Conservation (phyloP, 2,888 invertebrate species). For the Himalopsyche japonica region DNA sequence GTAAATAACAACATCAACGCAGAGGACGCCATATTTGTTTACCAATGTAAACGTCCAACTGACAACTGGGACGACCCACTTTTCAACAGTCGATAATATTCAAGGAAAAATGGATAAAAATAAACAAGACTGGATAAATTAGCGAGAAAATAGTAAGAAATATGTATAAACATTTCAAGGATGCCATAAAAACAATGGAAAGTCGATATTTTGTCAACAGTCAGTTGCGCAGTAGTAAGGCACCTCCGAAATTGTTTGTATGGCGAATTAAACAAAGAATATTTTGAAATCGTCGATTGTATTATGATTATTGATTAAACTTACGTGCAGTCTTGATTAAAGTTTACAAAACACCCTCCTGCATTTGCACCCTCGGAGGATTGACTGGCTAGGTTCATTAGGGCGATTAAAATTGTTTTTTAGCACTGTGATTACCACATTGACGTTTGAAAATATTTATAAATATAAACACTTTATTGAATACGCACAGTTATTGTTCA, state of each 20-base stretch:
- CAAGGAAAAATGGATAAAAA: neutral
- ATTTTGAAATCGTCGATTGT: neutral
- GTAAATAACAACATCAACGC: conserved; percentile 20
- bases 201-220: neutral
- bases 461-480: conserved; percentile 17
- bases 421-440: conserved; percentile 33
- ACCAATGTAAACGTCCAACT: conserved; percentile 24
- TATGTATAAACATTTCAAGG: neutral
- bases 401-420: conserved; percentile 59
- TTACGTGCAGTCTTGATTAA: conserved; percentile 98
- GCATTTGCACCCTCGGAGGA: conserved; percentile 75
- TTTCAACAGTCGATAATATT: neutral
- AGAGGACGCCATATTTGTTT: conserved; percentile 37
- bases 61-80: conserved; percentile 12
- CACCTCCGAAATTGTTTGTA: neutral
- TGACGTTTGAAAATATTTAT: conserved; percentile 27
- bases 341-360: conserved; percentile 91
- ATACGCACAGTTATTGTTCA: conserved; percentile 6
- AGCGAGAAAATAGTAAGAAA: neutral
- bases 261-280: neutral
- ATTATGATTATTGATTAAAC: conserved; percentile 49
- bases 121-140: neutral
- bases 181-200: neutral
- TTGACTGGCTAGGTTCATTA: conserved; percentile 84
- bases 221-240: neutral